Conservation (phyloP, 2,888 invertebrate species). For the Agonopterix arenella region DNA sequence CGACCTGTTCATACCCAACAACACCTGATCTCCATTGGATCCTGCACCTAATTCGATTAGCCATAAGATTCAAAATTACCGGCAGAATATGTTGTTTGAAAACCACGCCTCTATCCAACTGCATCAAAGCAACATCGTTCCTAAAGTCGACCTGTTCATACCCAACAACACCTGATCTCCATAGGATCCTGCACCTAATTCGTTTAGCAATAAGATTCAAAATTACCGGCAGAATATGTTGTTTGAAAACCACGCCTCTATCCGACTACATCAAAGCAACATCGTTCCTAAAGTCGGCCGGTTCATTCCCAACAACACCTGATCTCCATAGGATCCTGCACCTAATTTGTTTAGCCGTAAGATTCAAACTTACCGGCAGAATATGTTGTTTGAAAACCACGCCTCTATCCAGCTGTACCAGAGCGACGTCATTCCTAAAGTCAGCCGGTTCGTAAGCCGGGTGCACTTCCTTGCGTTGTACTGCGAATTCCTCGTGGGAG, state of each 20-base stretch:
- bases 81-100: conserved; percentile 96
- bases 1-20: no score
- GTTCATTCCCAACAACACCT: no score
- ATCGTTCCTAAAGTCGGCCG: conserved; percentile 33
- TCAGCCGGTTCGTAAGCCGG: conserved; percentile 93
- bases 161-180: no score
- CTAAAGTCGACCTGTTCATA: no score
- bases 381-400: conserved; percentile 95
- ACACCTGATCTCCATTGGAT: no score
- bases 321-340: no score
- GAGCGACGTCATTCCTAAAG: conserved; percentile 92
- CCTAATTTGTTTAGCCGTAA: no score
- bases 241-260: conserved; percentile 89
- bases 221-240: conserved; percentile 90
- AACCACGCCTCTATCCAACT: conserved; percentile 86
- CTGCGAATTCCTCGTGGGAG: conserved; percentile 91
- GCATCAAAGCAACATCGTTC: conserved; percentile 84
- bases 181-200: no score
- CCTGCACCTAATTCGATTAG: no score
- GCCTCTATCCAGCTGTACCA: conserved; percentile 86
- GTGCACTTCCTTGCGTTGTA: conserved; percentile 94
- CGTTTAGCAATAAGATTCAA: no score
- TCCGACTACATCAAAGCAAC: conserved; percentile 90
- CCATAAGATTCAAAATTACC: conserved; percentile 61
- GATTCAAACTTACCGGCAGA: conserved; percentile 78